Evolutionary conservation across 2,888 invertebrate species (phyloP), one percentile per base, ranked within the genome.

Genomic region (Asteroscopus sphinx): DNA sequence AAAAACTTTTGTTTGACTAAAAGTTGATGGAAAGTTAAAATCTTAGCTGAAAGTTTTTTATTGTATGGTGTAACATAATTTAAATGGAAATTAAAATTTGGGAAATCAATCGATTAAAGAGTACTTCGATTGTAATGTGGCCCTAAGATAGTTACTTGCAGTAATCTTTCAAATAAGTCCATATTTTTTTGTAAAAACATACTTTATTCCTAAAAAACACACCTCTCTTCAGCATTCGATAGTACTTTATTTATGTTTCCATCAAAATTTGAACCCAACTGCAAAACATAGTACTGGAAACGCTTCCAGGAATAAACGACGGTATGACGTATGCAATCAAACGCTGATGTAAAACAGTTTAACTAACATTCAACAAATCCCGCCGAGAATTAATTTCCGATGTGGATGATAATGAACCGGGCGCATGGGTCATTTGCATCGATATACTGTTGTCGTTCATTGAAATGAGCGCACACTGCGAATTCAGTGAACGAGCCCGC

Each of bases 361-460:
- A 79, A 77, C 85, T 80, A 83, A 79, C 80, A 80, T 68, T 74
- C 69, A 39, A 66, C 76, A 59, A 71, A 71, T 66, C 79, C 82
- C 82, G 69, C 66, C 36, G 87, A 81, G 89, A 87, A 89, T 92
- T 86, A 88, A 91, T 91, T 88, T 89, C 84, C 86, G 79, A 90
- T 87, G 83, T 77, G 71, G 82, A 77, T 76, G 83, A 82, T 91
- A 91, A 91, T 91, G 89, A 90, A 85, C 83, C 75, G 76, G 63
- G 79, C 60, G 76, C 61, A 68, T 74, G 73, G 79, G 74, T 84
- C 86, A 85, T 88, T 87, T 87, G 85, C 83, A 80, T 83, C 83
- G 85, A 86, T 88, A 86, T 87, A 86, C 73, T 78, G 81, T 76
- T 81, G 77, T 79, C 81, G 81, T 84, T 83, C 80, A 80, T 77